Evolutionary conservation across 2,113 vertebrate genomes (phyloP).

Genomic region (Motacilla alba): DNA sequence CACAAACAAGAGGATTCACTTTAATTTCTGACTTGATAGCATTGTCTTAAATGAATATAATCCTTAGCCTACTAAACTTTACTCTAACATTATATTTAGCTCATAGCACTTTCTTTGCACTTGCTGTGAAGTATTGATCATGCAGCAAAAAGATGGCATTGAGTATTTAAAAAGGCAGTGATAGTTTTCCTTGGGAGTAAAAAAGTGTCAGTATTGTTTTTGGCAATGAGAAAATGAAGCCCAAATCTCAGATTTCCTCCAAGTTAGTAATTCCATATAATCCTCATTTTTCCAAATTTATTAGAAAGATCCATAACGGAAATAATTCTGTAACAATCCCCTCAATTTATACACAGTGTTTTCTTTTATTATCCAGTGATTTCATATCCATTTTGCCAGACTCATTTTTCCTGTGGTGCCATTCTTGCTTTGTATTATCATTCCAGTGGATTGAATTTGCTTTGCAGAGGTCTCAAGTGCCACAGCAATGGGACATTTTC

Average conservation of each 20-base stretch:
- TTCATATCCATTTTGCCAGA: background rate
- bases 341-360: background rate
- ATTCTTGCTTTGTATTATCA: background rate
- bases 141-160: background rate
- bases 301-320: background rate
- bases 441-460: background rate
- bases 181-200: background rate
- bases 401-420: background rate
- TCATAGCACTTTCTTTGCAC: background rate
- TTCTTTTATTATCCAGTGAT: background rate
- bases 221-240: background rate
- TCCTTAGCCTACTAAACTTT: background rate
- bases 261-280: background rate
- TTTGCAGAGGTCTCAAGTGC: background rate
- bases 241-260: background rate
- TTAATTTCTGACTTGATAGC: background rate
- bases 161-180: background rate
- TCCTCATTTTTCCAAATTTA: background rate
- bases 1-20: background rate
- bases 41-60: background rate
- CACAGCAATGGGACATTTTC: background rate
- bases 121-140: conserved; percentile 8
- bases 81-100: background rate
- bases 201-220: background rate
- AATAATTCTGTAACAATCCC: background rate